Percentiles rank a stretch among this genome's conserved stretches.
phyloP scores from a whole-genome alignment of 2,113 vertebrate genomes.

The Clarias magur region DNA sequence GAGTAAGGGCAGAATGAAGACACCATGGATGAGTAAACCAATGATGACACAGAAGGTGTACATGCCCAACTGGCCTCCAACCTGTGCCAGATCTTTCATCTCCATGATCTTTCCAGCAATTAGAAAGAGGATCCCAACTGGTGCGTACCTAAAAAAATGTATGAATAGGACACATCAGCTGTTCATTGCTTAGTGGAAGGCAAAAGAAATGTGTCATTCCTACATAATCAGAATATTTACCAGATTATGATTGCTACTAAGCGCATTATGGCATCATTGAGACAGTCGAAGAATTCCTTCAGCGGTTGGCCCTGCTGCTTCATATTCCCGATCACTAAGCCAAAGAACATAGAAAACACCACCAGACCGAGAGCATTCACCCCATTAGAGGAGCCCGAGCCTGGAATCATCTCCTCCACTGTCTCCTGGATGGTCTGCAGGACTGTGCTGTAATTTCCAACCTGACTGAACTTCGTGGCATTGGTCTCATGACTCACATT shows the following conservation, averaged over 20 bases:
- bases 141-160: slow-evolving; percentile 82
- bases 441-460: slow-evolving; percentile 78
- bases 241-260: slow-evolving; percentile 96
- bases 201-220: neutral
- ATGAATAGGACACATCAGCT: neutral
- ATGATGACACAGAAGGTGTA: slow-evolving; percentile 90
- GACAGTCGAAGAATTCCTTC: slow-evolving; percentile 90
- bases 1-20: slow-evolving; percentile 87
- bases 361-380: slow-evolving; percentile 94
- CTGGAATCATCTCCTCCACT: slow-evolving; percentile 84
- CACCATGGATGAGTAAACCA: slow-evolving; percentile 89
- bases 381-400: slow-evolving; percentile 84
- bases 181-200: neutral
- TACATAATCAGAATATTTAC: slow-evolving; percentile 72
- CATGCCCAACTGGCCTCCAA: slow-evolving; percentile 94
- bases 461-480: slow-evolving; percentile 62
- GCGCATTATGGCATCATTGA: slow-evolving; percentile 97
- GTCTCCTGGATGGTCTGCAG: slow-evolving; percentile 80
- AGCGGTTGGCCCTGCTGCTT: slow-evolving; percentile 89
- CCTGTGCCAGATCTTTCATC: slow-evolving; percentile 89
- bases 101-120: slow-evolving; percentile 97
- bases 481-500: slow-evolving; percentile 65
- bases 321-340: slow-evolving; percentile 93
- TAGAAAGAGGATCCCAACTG: slow-evolving; percentile 93
- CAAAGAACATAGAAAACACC: slow-evolving; percentile 94